Evolutionary conservation across 2,797 vertebrate species (phyloP), one percentile per base, ranked within the genome.

Genomic region (Chloroceryle amazona): DNA sequence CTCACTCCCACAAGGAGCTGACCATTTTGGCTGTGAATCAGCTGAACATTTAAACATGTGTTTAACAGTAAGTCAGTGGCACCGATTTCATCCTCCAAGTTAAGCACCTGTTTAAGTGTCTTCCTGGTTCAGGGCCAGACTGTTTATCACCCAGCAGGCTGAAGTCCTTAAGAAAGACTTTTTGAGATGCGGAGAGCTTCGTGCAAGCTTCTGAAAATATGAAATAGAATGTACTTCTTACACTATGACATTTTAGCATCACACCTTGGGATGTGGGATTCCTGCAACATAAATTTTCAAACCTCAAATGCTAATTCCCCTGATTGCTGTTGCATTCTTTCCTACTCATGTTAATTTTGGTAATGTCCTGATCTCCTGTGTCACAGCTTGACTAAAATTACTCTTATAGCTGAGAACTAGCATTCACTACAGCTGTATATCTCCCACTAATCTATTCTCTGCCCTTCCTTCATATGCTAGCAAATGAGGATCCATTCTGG

Each of bases 401-500:
- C 57, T 78, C 28, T 62, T 15, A 2, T 80, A 92, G 47, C 67
- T 94, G 67, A 91, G 46, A 78, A 60, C 51, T 72, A 74, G 58
- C 58, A 68, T 55, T 85, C 2, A 1, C 25, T 66, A 66, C 63
- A 74, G 66, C 8, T 10, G n/a, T 41, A 8, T 71, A 2, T 55
- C 70, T 58, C 94, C 97, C 97, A 98, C 98, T 99, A 99, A 99
- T 97, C 35, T 98, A 33, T 98, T 99, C 97, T 99, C 98, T 99
- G 97, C 98, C 98, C 98, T 99, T 98, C 97, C 97, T 98, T 98
- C 97, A 94, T 98, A 98, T 93, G 98, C 99, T 94, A 99, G 99
- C 99, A 98, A 98, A 98, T 98, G 99, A 99, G 99, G 99, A 99
- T 83, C 98, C 98, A 88, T 99, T 98, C 98, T 99, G 99, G 99